Conservation (phyloP, 2,113 vertebrate species). For the Turnix velox region DNA sequence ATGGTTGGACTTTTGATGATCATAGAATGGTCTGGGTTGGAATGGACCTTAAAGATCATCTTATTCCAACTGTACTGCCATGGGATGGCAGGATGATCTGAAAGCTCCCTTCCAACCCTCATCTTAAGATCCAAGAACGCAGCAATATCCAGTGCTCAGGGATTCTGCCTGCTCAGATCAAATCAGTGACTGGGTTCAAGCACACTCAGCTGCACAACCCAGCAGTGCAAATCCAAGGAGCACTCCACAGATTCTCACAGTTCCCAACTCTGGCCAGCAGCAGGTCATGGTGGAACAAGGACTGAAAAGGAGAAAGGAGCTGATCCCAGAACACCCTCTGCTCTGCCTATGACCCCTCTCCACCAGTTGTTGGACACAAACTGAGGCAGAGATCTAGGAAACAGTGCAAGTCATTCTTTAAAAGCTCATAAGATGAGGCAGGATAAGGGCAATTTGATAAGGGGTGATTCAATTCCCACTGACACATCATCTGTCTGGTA, state of each 20-base stretch:
- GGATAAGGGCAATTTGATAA: not conserved
- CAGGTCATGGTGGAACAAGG: not conserved
- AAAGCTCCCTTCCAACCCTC: no score
- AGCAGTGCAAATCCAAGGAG: slow-evolving; percentile 39
- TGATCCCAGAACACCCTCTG: not conserved
- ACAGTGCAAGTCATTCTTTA: no score
- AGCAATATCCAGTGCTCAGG: slow-evolving; percentile 28
- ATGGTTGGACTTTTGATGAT: no score
- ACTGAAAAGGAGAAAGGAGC: not conserved
- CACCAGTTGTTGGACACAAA: not conserved
- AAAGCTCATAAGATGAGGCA: no score
- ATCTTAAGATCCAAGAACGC: no score
- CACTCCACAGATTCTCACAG: no score
- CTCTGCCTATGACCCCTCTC: not conserved
- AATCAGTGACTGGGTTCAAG: slow-evolving; percentile 59
- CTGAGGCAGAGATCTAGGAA: not conserved
- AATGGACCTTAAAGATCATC: no score
- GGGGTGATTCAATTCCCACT: not conserved
- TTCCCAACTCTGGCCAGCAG: slow-evolving; percentile 1
- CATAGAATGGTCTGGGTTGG: no score
- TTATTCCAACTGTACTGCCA: no score
- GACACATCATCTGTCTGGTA: not conserved
- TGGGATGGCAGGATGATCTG: no score
- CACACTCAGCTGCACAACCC: slow-evolving; percentile 48
- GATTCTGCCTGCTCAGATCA: slow-evolving; percentile 45